Conservation (phyloP, 2,113 vertebrate species). For the Malurus melanocephalus region DNA sequence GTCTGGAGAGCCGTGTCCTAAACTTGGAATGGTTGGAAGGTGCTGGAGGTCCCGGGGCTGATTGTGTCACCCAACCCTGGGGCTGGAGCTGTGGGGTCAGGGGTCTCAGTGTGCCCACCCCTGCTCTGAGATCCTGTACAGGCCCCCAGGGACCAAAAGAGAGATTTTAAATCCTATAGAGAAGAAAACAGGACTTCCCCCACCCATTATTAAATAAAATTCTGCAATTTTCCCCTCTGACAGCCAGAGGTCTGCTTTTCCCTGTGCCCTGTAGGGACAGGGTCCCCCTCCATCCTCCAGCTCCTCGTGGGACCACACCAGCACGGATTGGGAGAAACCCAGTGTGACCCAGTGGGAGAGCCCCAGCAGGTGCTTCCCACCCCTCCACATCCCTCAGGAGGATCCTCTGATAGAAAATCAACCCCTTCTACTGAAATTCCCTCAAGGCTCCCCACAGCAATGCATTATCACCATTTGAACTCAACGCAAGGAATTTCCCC, state of each 20-base stretch:
- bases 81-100: not conserved
- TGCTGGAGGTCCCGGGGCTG: not conserved
- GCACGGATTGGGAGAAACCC: not conserved
- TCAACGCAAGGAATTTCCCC: accelerated
- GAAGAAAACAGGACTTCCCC: not conserved
- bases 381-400: not conserved
- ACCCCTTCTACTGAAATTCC: not conserved
- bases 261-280: not conserved
- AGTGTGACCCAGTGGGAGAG: not conserved
- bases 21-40: accelerated
- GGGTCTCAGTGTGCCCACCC: not conserved
- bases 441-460: not conserved
- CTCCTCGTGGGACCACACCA: accelerated
- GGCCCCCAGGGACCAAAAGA: accelerated
- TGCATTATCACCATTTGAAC: accelerated
- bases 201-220: accelerated
- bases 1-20: not conserved
- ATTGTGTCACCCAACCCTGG: not conserved
- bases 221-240: too few species aligned
- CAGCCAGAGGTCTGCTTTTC: not conserved
- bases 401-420: accelerated
- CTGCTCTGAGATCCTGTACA: not conserved
- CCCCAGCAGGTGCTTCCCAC: too few species aligned
- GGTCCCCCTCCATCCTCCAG: not conserved
- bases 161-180: not conserved